Conservation (phyloP, 2,113 vertebrate species). For the Procapra przewalskii region DNA sequence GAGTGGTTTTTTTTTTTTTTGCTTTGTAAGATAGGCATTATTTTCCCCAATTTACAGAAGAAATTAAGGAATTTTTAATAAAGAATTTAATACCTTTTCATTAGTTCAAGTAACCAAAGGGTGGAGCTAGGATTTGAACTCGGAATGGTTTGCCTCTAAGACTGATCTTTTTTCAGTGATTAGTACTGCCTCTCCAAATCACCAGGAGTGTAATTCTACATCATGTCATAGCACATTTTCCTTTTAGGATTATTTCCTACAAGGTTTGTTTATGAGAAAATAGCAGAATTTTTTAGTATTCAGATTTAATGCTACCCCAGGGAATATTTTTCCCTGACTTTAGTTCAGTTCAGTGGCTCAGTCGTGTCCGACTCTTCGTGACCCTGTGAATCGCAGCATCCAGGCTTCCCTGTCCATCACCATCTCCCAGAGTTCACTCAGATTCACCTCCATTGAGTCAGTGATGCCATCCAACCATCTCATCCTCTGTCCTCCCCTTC, state of each 20-base stretch:
- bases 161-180: not conserved
- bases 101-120: not conserved
- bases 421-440: no score
- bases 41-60: not conserved
- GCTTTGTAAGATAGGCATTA: not conserved
- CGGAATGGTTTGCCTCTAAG: not conserved
- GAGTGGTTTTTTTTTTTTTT: not conserved
- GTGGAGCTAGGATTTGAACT: not conserved
- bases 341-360: no score
- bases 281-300: not conserved
- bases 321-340: not conserved
- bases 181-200: not conserved
- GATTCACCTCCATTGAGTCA: no score
- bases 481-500: no score
- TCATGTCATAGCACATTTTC: not conserved
- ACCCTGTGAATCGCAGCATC: no score
- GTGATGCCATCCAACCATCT: no score
- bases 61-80: not conserved
- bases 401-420: no score
- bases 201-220: not conserved
- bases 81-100: not conserved
- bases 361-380: no score
- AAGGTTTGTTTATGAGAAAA: not conserved
- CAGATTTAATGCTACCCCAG: not conserved
- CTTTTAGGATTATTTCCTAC: not conserved